Evolutionary conservation across 2,888 invertebrate genomes (phyloP).

Genomic region (Psylliodes chrysocephalus): DNA sequence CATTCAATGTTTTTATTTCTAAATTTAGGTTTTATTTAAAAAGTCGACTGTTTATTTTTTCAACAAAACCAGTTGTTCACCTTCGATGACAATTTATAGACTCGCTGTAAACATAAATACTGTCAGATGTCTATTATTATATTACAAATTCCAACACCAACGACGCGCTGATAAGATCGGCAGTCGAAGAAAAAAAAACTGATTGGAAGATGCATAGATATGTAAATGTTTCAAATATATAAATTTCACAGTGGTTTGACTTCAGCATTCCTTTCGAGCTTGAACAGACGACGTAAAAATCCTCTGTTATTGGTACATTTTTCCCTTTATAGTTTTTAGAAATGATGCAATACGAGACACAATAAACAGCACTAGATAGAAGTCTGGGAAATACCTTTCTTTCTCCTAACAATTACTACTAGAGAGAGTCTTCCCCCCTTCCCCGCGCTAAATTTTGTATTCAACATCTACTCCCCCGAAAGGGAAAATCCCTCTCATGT

Average conservation of each 20-base stretch:
- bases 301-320: too few species aligned
- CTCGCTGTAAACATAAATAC: background rate
- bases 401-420: too few species aligned
- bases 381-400: too few species aligned
- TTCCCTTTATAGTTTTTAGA: too few species aligned
- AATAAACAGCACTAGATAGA: too few species aligned
- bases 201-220: slow-evolving; percentile 18
- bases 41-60: background rate
- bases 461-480: too few species aligned
- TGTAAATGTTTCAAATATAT: slow-evolving; percentile 22
- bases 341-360: too few species aligned
- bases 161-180: slow-evolving; percentile 9
- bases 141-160: slow-evolving; percentile 24
- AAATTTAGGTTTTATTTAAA: background rate
- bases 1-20: too few species aligned
- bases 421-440: too few species aligned
- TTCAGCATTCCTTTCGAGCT: slow-evolving; percentile 9
- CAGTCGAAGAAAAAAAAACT: slow-evolving; percentile 8
- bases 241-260: slow-evolving; percentile 12
- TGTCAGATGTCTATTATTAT: slow-evolving; percentile 14
- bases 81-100: slow-evolving; percentile 14
- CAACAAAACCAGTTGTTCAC: slow-evolving; percentile 6
- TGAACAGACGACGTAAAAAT: background rate
- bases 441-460: too few species aligned
- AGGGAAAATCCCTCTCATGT: too few species aligned